Evolutionary conservation across 92 coral and sea anemone species (phyloP).

Genomic region (Heliopora coerulea): DNA sequence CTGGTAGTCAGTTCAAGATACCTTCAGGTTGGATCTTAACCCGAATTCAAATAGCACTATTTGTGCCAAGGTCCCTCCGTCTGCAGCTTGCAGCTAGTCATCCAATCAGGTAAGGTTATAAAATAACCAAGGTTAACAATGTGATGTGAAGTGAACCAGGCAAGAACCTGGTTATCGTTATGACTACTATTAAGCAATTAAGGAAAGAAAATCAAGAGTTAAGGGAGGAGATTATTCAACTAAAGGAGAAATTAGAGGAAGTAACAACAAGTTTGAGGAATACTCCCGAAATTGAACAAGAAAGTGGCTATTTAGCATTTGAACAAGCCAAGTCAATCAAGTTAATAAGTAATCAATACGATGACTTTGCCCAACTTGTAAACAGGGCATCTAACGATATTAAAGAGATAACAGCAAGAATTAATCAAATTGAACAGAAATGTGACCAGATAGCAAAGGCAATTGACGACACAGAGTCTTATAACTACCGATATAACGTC

Average conservation of each 20-base stretch:
- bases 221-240: neutral
- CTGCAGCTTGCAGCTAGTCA: no score
- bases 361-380: constrained; percentile 3
- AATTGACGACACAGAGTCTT: constrained; percentile 36
- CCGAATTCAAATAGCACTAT: no score
- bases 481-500: constrained; percentile 46
- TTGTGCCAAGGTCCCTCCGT: no score
- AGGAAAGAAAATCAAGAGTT: constrained; percentile 5
- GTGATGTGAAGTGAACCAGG: no score
- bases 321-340: neutral
- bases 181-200: neutral
- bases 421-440: neutral
- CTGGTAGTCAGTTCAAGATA: no score
- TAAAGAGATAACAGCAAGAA: neutral
- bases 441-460: constrained; percentile 24
- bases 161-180: no score
- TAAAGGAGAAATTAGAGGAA: neutral
- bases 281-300: neutral
- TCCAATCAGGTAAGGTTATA: no score
- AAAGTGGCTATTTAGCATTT: neutral
- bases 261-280: neutral
- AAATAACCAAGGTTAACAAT: no score
- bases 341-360: constrained; percentile 8
- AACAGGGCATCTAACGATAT: neutral
- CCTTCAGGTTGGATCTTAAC: no score